Evolutionary conservation across 1,140 invertebrate species (phyloP).

Genomic region (Holcopasites calliopsidis): DNA sequence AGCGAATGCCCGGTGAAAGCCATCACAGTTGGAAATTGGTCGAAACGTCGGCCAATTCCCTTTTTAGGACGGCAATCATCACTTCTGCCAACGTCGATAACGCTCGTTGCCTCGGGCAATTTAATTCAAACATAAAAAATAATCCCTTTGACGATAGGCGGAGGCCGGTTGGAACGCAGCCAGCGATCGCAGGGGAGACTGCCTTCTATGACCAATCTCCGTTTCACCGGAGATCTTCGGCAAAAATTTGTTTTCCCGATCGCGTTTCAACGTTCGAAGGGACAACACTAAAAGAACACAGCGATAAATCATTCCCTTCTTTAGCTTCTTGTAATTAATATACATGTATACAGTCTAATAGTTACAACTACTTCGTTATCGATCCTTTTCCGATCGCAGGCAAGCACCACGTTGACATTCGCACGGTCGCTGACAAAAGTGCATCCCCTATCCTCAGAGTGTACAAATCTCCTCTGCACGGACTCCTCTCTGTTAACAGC

Average conservation of each 20-base stretch:
- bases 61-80: constrained; percentile 54
- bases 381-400: neutral
- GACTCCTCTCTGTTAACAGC: constrained; percentile 55
- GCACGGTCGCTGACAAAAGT: constrained; percentile 30
- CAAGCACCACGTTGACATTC: neutral
- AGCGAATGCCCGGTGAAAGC: neutral
- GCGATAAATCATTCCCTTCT: no score
- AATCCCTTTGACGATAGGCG: constrained; percentile 57
- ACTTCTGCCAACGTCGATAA: constrained; percentile 55
- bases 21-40: constrained; percentile 33
- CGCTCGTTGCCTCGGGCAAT: constrained; percentile 55
- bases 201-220: constrained; percentile 27
- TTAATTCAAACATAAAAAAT: constrained; percentile 66
- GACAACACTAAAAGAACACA: neutral
- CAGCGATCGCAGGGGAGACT: constrained; percentile 49
- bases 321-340: no score
- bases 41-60: constrained; percentile 56
- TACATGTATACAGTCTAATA: no score
- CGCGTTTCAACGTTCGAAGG: neutral
- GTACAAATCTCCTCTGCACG: constrained; percentile 45
- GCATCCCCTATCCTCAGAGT: constrained; percentile 1
- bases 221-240: constrained; percentile 19
- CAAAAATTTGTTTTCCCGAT: constrained; percentile 34
- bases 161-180: constrained; percentile 49
- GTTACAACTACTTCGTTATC: no score